A percentile compares a stretch with the other conserved stretches of the same genome.
Evolutionary conservation across 2,113 vertebrate genomes (phyloP).

Genomic region (Porphyrio hochstetteri): DNA sequence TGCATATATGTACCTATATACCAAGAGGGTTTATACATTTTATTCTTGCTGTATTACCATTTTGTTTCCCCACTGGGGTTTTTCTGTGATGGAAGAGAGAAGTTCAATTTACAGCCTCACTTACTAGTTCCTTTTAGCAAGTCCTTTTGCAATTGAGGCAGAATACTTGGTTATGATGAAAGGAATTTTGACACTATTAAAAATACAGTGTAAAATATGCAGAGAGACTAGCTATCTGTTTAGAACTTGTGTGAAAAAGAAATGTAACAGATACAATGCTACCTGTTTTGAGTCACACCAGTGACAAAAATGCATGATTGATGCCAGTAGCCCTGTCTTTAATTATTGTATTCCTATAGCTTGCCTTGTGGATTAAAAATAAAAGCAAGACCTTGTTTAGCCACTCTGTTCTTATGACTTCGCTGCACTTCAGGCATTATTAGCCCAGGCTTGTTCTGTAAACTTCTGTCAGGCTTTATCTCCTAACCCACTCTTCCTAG

Average conservation of each 20-base stretch:
- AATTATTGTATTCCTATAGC: background rate
- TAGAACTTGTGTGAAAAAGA: slow-evolving; percentile 3
- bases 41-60: background rate
- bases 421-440: background rate
- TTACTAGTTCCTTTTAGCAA: slow-evolving; percentile 1
- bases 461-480: background rate
- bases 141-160: background rate
- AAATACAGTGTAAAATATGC: slow-evolving; percentile 43
- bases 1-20: background rate
- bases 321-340: background rate
- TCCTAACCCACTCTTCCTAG: background rate
- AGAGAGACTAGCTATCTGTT: background rate
- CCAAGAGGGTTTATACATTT: background rate
- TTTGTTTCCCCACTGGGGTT: background rate
- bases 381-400: background rate
- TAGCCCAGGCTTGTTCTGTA: background rate
- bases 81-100: background rate
- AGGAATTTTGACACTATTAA: slow-evolving; percentile 11
- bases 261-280: background rate
- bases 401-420: background rate
- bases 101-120: background rate
- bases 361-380: background rate
- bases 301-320: background rate
- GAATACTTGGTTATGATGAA: background rate
- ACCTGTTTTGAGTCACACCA: background rate